Conservation (phyloP, 2,113 vertebrate genomes). For the Pangasianodon hypophthalmus region DNA sequence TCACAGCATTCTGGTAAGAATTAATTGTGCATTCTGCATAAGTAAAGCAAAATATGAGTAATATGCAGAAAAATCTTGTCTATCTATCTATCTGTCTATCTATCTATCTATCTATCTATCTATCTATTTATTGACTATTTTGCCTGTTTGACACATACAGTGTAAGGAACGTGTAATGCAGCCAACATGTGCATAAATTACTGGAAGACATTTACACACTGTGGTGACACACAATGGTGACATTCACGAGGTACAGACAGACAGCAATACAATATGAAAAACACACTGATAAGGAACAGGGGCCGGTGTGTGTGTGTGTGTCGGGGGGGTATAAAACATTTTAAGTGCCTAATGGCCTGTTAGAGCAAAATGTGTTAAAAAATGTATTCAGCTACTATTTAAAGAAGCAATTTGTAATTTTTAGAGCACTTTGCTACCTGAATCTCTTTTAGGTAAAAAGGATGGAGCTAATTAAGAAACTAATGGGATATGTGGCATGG, state of each 20-base stretch:
- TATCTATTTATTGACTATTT: background rate
- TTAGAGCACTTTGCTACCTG: background rate
- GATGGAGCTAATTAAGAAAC: background rate
- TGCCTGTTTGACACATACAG: background rate
- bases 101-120: background rate
- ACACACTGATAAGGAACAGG: background rate
- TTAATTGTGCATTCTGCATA: background rate
- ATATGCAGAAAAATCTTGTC: background rate
- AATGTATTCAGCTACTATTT: background rate
- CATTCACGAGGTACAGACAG: background rate
- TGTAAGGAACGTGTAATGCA: background rate
- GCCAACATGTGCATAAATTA: background rate
- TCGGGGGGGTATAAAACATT: no score
- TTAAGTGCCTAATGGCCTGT: background rate
- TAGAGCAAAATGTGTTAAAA: background rate
- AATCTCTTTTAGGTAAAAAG: background rate
- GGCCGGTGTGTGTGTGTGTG: no score
- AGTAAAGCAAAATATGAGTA: background rate
- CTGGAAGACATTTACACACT: background rate
- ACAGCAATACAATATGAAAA: background rate
- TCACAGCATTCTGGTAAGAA: background rate
- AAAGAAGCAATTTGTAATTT: background rate
- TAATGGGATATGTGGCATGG: background rate
- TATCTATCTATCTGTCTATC: background rate
- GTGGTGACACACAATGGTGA: no score